Evolutionary conservation across 2,888 invertebrate genomes (phyloP), one percentile per base, ranked within the genome.

Genomic region (Caenorhabditis angaria): DNA sequence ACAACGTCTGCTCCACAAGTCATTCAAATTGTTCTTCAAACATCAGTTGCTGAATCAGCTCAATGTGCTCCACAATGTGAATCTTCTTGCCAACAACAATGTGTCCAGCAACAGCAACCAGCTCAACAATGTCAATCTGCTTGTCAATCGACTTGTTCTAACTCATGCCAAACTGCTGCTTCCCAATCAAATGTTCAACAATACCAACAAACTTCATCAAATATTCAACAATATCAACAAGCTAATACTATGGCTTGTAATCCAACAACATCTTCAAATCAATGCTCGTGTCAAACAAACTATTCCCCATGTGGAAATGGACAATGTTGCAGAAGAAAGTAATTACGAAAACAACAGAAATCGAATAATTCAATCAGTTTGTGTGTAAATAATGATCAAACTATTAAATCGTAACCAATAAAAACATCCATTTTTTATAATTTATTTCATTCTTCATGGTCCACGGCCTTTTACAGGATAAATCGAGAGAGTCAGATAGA

Each of bases 261-360:
- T 55, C 78, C 75, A 51, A 56, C 69, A 47, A 59, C 70, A 32
- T 51, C 57, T 29, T 24, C 22, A 48, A 68, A 56, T 54, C 56
- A 56, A 41, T 74, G 70, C 63, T 62, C 66, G 24, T 70, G 72
- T 62, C 66, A 75, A 64, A 32, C 60, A 28, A 76, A 76, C 75
- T 78, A 78, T 65, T 67, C 69, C 20, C 78, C 78, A 57, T 78
- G 78, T 60, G 65, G 62, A 59, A 72, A 67, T 56, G 76, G 78
- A 70, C 78, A 78, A 65, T 78, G 78, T 70, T 78, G 78, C 65
- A 55, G 70, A 41, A 68, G 78, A 66, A 78, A 78, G 71, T 78
- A 70, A 63, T 67, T 32, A 24, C 27, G 18, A 18, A 5, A 32
- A 32, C 10, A 8, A 32, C 10, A 8, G 5, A 5, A 32, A 32